Base-by-base conservation (phyloP, 1,140 invertebrate species). In the Heterodera carotae region DNA sequence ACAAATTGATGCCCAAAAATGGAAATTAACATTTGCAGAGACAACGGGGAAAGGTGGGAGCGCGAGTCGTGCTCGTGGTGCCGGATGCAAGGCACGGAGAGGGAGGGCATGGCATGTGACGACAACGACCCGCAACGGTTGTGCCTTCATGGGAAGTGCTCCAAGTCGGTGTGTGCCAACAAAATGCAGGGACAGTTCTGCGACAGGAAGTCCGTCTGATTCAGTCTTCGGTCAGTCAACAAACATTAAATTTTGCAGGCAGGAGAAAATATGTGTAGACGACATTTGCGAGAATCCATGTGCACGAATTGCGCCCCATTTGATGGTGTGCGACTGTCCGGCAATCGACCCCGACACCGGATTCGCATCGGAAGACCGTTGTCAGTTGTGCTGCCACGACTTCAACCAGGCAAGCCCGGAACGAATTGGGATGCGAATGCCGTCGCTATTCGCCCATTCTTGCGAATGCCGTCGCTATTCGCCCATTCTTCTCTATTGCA, bases 61-160 rank as follows among this genome's bases (percentile, higher is more conserved):
- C 82, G 85, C 4, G 85, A 87, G 68, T 73, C 82, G 7, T 87
- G 85, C 60, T 59, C 82, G 29, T 69, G 85, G 60, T 87, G 85
- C 69, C 76, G 85, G 31, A 83, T 81, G 84, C 84, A 87, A 69
- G 86, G 86, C 1, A 76, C 75, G 22, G 85, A 88, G 70, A 48
- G 85, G 78, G 85, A 87, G 60, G 85, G 85, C 2, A 76, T 88
- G 15, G 77, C 86, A 7, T 87, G 85, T 68, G 85, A 87, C 71
- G 85, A 87, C 71, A 77, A 77, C 12, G 86, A 87, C 75, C 67
- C 85, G 53, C 84, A 85, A 56, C 75, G 85, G 43, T 69, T 87
- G 29, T 87, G 85, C 69, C 79, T 88, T 10, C 84, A 85, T n/a
- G 85, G 85, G 18, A 88, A 88, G 70, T 87, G 85, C 79, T 85